Evolutionary conservation across 2,888 invertebrate species (phyloP).

Genomic region (Ditula angustiorana): DNA sequence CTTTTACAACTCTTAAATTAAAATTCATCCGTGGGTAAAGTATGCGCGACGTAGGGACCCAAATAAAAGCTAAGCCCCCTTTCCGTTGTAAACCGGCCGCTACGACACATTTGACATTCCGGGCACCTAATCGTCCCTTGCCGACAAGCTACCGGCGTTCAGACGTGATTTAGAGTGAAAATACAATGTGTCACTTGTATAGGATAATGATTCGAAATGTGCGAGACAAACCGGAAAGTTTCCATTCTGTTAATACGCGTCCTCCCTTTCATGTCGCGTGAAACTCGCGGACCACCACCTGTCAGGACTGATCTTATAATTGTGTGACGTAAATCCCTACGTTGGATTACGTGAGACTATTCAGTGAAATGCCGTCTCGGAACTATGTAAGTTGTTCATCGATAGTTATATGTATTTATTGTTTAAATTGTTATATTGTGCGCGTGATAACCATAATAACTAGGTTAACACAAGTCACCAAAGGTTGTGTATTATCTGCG

Average conservation of each 20-base stretch:
- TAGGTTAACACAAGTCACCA: no score
- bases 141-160: background rate
- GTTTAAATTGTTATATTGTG: no score
- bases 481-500: no score
- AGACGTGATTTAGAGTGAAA: background rate
- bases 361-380: no score
- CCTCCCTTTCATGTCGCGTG: background rate
- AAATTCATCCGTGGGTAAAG: conserved; percentile 10
- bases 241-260: background rate
- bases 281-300: background rate
- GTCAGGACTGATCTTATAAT: no score
- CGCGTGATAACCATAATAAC: no score
- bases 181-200: background rate
- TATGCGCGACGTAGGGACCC: background rate
- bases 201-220: background rate
- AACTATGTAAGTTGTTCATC: no score
- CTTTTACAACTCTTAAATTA: conserved; percentile 8
- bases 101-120: conserved; percentile 12
- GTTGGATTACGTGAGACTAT: no score
- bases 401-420: no score
- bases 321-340: no score
- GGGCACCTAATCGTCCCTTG: conserved; percentile 17
- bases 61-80: conserved; percentile 1
- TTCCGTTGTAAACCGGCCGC: background rate
- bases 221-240: background rate